These are phyloP conservation scores for Erpobdella octoculata DNA, from an alignment of 2,888 invertebrate species.

Conservation along the genomic window DNA sequence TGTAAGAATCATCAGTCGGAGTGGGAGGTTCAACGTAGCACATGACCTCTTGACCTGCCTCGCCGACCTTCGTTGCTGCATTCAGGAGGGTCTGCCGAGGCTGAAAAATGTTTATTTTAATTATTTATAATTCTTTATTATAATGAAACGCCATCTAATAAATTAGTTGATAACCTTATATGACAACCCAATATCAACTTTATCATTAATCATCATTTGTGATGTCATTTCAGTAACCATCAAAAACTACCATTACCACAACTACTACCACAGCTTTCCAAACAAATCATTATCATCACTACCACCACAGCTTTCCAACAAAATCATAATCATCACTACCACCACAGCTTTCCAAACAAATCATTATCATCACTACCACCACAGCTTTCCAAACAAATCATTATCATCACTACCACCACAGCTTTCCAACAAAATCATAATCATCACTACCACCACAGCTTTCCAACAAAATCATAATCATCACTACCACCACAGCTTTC, in stretches of 20 bases:
- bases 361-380: too few species aligned
- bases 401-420: too few species aligned
- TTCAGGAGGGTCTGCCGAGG: slow-evolving; percentile 84
- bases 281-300: background rate
- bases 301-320: background rate
- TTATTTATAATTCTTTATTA: too few species aligned
- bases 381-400: too few species aligned
- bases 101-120: too few species aligned
- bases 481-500: background rate
- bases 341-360: background rate
- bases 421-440: too few species aligned
- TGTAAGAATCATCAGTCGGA: slow-evolving; percentile 2
- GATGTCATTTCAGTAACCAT: too few species aligned
- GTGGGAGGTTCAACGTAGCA: slow-evolving; percentile 65
- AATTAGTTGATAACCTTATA: too few species aligned
- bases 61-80: slow-evolving; percentile 82
- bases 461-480: too few species aligned
- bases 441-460: background rate
- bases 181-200: too few species aligned
- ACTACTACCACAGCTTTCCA: background rate
- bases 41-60: slow-evolving; percentile 86
- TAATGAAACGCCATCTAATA: too few species aligned
- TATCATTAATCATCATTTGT: too few species aligned
- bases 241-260: background rate
- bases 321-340: background rate